phyloP scores from a whole-genome alignment of 2,888 invertebrate species.

The Fragum sueziense region DNA sequence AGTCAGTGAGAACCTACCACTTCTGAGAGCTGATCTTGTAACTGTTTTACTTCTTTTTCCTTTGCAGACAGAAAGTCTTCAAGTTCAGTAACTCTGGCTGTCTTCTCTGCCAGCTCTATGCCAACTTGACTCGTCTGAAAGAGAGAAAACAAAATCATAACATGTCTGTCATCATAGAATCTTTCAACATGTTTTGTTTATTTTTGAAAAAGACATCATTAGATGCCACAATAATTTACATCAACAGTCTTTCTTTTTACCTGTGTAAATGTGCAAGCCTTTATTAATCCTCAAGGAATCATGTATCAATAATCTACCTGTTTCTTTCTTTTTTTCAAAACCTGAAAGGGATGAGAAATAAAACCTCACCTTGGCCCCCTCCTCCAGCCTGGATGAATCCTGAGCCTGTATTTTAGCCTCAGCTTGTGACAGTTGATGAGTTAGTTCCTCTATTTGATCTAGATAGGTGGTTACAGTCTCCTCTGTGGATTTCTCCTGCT shows the following conservation, averaged over 20 bases:
- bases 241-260: too few relatives aligned
- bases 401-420: slow-evolving; percentile 76
- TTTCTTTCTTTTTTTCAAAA: too few relatives aligned
- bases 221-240: too few relatives aligned
- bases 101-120: slow-evolving; percentile 73
- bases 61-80: slow-evolving; percentile 71
- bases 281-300: too few relatives aligned
- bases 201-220: too few relatives aligned
- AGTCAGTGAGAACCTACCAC: slow-evolving; percentile 65
- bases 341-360: too few relatives aligned
- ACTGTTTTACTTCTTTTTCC: slow-evolving; percentile 69
- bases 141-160: not conserved
- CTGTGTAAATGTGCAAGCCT: too few relatives aligned
- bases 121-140: slow-evolving; percentile 75
- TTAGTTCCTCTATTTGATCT: slow-evolving; percentile 81
- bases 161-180: too few relatives aligned
- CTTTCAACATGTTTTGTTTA: too few relatives aligned
- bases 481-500: slow-evolving; percentile 64
- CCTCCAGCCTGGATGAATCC: slow-evolving; percentile 73
- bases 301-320: too few relatives aligned
- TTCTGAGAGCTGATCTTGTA: slow-evolving; percentile 72
- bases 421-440: slow-evolving; percentile 78
- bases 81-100: slow-evolving; percentile 66
- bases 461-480: slow-evolving; percentile 74
- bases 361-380: slow-evolving; percentile 74